Conservation (phyloP, 2,888 invertebrate genomes). For the Eurois occulta region DNA sequence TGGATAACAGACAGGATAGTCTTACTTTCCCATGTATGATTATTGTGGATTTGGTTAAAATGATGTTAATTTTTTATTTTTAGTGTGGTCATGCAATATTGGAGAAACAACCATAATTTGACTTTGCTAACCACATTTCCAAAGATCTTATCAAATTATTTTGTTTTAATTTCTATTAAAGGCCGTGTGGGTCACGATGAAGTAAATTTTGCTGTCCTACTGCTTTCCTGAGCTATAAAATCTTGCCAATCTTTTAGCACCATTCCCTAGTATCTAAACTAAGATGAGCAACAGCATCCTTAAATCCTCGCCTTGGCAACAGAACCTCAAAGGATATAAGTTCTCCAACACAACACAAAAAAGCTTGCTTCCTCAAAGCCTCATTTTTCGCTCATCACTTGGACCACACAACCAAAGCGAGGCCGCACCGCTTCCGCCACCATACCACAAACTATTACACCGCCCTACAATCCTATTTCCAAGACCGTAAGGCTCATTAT, state of each 20-base stretch:
- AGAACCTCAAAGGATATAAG: background rate
- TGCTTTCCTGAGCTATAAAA: background rate
- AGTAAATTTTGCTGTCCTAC: background rate
- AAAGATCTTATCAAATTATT: background rate
- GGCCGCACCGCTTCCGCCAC: conserved; percentile 82
- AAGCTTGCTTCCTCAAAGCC: conserved; percentile 40
- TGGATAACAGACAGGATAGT: background rate
- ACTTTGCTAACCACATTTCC: background rate
- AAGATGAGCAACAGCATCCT: background rate
- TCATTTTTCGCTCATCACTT: conserved; percentile 61
- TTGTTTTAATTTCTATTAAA: background rate
- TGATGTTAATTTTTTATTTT: too few relatives aligned
- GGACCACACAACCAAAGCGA: conserved; percentile 73
- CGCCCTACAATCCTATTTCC: conserved; percentile 59
- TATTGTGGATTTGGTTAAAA: too few relatives aligned
- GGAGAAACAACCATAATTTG: background rate
- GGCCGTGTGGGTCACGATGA: background rate
- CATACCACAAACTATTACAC: conserved; percentile 65
- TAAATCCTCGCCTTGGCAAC: background rate
- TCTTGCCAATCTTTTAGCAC: background rate
- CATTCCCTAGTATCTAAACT: background rate
- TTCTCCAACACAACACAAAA: background rate
- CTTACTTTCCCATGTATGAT: background rate
- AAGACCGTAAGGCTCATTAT: conserved; percentile 60
- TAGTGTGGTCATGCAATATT: background rate